Conservation (phyloP, 2,888 invertebrate genomes). For the Parelbella ahira region DNA sequence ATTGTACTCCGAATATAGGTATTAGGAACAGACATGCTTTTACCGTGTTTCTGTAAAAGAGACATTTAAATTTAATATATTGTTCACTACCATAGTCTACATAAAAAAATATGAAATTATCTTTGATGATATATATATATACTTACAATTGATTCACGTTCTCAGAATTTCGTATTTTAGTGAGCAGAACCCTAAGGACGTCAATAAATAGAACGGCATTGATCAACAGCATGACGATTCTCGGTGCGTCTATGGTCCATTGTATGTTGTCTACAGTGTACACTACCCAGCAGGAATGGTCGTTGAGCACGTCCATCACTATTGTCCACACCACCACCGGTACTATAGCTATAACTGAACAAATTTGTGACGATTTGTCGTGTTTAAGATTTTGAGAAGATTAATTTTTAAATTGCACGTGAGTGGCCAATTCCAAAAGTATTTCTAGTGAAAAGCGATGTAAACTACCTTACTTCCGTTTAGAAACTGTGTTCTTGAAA, state of each 20-base stretch:
- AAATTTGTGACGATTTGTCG: no score
- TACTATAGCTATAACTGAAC: conserved; percentile 61
- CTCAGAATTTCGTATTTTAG: conserved; percentile 80
- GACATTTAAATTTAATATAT: not conserved
- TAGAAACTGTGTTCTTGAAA: no score
- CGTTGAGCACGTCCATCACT: conserved; percentile 67
- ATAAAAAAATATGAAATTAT: not conserved
- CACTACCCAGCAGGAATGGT: conserved; percentile 83
- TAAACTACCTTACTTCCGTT: no score
- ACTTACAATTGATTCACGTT: conserved; percentile 71
- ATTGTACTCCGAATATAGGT: conserved; percentile 86
- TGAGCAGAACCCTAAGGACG: conserved; percentile 82
- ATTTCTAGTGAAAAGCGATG: not conserved
- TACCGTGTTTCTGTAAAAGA: conserved; percentile 76
- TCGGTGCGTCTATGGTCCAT: conserved; percentile 82
- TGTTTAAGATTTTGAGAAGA: no score
- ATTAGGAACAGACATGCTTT: conserved; percentile 84
- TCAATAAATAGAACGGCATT: conserved; percentile 83
- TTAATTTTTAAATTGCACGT: no score
- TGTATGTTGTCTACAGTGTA: conserved; percentile 77
- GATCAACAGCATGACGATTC: conserved; percentile 76
- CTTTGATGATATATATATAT: conserved; percentile 4
- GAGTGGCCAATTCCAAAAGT: no score
- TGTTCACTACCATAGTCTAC: no score
- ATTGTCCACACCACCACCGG: conserved; percentile 80